Conservation (phyloP, 2,888 invertebrate species). For the Pheosia tremula region DNA sequence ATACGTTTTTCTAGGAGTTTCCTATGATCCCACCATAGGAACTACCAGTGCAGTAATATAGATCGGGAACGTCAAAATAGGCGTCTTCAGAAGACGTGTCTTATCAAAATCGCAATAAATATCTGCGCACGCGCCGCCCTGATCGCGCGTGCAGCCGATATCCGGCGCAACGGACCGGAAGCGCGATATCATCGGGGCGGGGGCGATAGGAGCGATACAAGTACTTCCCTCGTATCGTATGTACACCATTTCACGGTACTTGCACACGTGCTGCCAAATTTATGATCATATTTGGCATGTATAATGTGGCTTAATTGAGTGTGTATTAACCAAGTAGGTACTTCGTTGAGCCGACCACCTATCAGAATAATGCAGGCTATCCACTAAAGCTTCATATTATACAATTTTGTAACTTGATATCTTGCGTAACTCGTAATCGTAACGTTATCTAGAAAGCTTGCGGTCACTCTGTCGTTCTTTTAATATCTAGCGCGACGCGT, state of each 20-base stretch:
- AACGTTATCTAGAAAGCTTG: too few relatives aligned
- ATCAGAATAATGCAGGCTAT: too few relatives aligned
- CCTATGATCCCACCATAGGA: too few relatives aligned
- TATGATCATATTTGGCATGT: slow-evolving; percentile 34
- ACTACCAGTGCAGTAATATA: too few relatives aligned
- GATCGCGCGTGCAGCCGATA: slow-evolving; percentile 47
- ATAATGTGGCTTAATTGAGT: slow-evolving; percentile 2
- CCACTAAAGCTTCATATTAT: too few relatives aligned
- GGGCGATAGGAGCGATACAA: slow-evolving; percentile 22
- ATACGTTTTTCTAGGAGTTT: too few relatives aligned
- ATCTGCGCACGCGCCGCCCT: slow-evolving; percentile 35
- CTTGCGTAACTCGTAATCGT: too few relatives aligned
- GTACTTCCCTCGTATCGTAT: slow-evolving; percentile 32
- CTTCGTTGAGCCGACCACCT: too few relatives aligned
- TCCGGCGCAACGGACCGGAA: slow-evolving; percentile 45
- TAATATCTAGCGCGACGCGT: too few relatives aligned
- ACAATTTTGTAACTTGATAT: too few relatives aligned
- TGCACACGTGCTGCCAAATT: slow-evolving; percentile 35
- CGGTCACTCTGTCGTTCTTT: too few relatives aligned
- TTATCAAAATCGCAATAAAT: slow-evolving; percentile 28
- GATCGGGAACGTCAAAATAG: neutral
- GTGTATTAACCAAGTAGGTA: neutral
- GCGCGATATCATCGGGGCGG: slow-evolving; percentile 40
- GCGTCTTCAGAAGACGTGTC: slow-evolving; percentile 5
- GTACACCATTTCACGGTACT: slow-evolving; percentile 31